Evolutionary conservation across 2,888 invertebrate genomes (phyloP).

Genomic region (Dioctria rufipes): DNA sequence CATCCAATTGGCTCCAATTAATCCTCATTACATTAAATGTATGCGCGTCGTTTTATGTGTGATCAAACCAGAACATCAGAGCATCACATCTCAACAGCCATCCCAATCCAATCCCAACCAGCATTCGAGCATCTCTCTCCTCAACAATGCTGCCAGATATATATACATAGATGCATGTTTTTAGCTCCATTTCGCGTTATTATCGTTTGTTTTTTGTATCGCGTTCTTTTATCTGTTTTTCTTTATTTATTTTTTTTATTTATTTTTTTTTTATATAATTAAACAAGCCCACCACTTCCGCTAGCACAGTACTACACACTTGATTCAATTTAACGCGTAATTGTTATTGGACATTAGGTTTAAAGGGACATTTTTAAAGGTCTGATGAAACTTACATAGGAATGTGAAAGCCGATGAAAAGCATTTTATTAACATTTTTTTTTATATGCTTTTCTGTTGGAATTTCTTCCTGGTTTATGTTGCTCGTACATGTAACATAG

Average conservation of each 20-base stretch:
- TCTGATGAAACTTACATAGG: not conserved
- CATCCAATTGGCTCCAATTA: conserved; percentile 58
- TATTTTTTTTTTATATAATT: conserved; percentile 39
- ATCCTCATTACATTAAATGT: conserved; percentile 55
- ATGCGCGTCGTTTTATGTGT: conserved; percentile 45
- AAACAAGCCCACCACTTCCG: conserved; percentile 48
- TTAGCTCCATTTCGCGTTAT: conserved; percentile 20
- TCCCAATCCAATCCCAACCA: not conserved
- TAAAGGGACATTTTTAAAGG: conserved; percentile 42
- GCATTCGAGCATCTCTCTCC: conserved; percentile 4
- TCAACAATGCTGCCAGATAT: not conserved
- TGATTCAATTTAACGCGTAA: conserved; percentile 49
- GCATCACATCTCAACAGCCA: not conserved
- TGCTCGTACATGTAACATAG: too few species aligned
- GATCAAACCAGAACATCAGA: conserved; percentile 5
- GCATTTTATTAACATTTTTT: conserved; percentile 6
- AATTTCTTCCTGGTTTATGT: conserved; percentile 24
- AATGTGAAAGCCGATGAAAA: conserved; percentile 31
- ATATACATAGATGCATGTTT: conserved; percentile 15
- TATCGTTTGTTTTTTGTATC: conserved; percentile 39
- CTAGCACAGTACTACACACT: conserved; percentile 29
- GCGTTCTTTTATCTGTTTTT: conserved; percentile 10
- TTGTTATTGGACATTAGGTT: conserved; percentile 30
- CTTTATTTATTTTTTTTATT: too few species aligned
- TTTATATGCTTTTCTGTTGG: not conserved